These are phyloP conservation scores for Rhinoraja longicauda DNA, from an alignment of 2,797 vertebrate species.

Conservation along the genomic window DNA sequence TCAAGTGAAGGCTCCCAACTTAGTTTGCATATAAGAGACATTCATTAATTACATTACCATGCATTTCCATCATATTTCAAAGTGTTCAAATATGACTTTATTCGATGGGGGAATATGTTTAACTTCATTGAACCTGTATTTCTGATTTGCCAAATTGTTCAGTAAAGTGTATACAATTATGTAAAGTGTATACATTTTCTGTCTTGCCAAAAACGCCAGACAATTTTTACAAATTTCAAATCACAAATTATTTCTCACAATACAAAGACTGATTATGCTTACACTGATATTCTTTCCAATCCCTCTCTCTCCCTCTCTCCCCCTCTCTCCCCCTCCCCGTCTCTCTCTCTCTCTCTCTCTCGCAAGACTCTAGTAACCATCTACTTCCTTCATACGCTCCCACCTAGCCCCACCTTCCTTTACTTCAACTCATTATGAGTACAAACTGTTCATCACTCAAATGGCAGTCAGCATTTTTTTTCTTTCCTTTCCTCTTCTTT, in stretches of 20 bases:
- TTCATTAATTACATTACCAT: background rate
- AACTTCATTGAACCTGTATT: background rate
- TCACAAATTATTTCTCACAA: background rate
- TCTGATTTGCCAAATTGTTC: background rate
- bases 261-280: background rate
- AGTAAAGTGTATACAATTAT: background rate
- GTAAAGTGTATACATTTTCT: background rate
- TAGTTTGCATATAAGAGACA: background rate
- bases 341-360: no score
- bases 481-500: no score
- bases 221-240: background rate
- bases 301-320: background rate
- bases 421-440: background rate
- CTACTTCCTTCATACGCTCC: background rate
- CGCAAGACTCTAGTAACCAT: background rate
- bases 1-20: background rate
- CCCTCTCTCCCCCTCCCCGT: no score
- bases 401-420: background rate
- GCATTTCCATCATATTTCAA: background rate
- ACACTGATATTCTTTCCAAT: background rate
- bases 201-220: background rate
- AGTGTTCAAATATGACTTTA: background rate
- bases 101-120: background rate
- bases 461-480: no score
- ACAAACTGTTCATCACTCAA: background rate